Conservation (phyloP, 2,113 vertebrate species). For the Puntigrus tetrazona region DNA sequence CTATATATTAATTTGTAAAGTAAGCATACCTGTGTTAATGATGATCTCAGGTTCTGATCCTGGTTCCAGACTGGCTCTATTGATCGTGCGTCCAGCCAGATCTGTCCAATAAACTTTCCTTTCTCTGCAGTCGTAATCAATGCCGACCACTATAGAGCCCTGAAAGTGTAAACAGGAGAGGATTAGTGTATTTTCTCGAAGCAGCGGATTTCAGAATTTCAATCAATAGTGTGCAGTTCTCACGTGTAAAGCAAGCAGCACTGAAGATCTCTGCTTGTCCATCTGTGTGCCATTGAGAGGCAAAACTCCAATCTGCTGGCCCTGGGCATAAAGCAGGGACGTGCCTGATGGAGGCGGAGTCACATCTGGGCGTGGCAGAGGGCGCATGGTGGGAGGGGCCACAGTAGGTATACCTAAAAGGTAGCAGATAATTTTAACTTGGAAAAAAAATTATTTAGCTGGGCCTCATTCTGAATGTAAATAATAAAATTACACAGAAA, state of each 20-base stretch:
- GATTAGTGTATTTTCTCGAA: background rate
- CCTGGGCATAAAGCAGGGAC: constrained; percentile 92
- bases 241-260: constrained; percentile 90
- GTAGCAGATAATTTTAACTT: background rate
- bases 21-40: constrained; percentile 79
- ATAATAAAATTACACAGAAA: background rate
- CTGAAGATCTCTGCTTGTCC: constrained; percentile 79
- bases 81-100: constrained; percentile 88
- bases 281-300: constrained; percentile 88
- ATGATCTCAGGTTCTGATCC: constrained; percentile 88
- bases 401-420: constrained; percentile 84
- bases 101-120: constrained; percentile 94
- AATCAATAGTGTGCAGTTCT: constrained; percentile 44
- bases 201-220: background rate
- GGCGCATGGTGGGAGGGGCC: constrained; percentile 77
- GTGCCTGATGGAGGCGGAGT: constrained; percentile 77
- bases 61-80: constrained; percentile 77
- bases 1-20: no score
- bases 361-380: constrained; percentile 82
- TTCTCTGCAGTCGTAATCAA: constrained; percentile 90
- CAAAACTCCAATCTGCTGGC: constrained; percentile 90
- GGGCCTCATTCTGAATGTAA: background rate
- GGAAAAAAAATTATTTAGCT: background rate
- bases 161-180: constrained; percentile 55
- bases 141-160: constrained; percentile 95